A percentile compares a stretch with the other conserved stretches of the same genome.
Evolutionary conservation across 2,797 vertebrate genomes (phyloP).

Genomic region (Dermochelys coriacea): DNA sequence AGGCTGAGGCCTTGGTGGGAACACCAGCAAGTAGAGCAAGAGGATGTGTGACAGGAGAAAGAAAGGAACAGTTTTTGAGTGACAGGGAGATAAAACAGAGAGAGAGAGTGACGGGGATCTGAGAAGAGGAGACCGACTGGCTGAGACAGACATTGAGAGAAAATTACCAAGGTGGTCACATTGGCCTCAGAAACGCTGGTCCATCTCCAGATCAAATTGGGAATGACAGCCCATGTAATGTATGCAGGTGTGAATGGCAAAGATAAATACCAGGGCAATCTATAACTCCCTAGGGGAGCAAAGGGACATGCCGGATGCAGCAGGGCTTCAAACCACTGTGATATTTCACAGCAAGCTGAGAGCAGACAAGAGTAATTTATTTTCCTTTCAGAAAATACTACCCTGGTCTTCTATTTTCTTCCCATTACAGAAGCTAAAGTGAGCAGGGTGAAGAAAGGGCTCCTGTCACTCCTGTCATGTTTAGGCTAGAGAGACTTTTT

Average conservation of each 20-base stretch:
- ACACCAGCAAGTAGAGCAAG: not conserved
- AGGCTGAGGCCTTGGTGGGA: not conserved
- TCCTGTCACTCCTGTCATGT: accelerated
- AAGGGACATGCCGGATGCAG: not conserved
- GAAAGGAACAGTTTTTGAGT: not conserved
- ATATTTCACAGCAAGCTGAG: not conserved
- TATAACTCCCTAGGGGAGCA: not conserved
- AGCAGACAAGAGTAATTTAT: not conserved
- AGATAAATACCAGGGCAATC: not conserved
- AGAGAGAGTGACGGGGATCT: not conserved
- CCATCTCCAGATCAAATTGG: not conserved
- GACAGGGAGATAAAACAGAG: not conserved
- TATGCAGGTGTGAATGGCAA: not conserved
- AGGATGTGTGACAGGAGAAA: not conserved
- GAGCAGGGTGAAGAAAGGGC: not conserved
- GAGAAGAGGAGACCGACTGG: conserved; percentile 4
- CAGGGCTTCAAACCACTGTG: not conserved
- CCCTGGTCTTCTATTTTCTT: not conserved
- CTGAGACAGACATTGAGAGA: not conserved
- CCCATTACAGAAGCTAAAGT: not conserved
- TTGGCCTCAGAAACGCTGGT: not conserved
- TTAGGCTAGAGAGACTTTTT: not conserved
- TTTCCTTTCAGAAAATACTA: not conserved
- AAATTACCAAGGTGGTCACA: not conserved
- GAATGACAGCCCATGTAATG: not conserved